Evolutionary conservation across 2,888 invertebrate genomes (phyloP).

Genomic region (Chorisops tibialis): DNA sequence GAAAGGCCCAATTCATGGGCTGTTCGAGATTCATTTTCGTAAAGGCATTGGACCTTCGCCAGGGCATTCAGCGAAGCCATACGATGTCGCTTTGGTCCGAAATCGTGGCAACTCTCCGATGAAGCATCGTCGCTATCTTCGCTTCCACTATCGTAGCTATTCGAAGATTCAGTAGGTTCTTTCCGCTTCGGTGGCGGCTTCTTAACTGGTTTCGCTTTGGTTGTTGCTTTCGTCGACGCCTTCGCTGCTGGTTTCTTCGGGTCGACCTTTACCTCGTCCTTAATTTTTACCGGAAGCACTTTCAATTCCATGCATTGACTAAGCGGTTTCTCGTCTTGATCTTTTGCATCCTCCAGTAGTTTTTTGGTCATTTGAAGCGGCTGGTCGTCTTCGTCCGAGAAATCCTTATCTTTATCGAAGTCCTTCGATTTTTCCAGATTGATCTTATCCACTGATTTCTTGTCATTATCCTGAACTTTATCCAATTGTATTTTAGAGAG

Average conservation of each 20-base stretch:
- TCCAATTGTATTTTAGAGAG: constrained; percentile 16
- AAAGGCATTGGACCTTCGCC: constrained; percentile 86
- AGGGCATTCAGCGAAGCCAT: constrained; percentile 86
- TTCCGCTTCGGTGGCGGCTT: constrained; percentile 17
- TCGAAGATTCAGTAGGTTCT: background rate
- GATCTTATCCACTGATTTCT: background rate
- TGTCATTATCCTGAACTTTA: background rate
- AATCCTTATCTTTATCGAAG: constrained; percentile 37
- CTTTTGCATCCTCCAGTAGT: constrained; percentile 18
- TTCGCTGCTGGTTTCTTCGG: constrained; percentile 26
- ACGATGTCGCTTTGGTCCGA: constrained; percentile 75
- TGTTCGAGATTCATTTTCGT: constrained; percentile 80
- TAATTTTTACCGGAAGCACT: background rate
- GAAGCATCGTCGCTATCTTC: constrained; percentile 19
- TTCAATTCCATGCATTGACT: no score
- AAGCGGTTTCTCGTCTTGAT: background rate
- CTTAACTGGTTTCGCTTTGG: constrained; percentile 17
- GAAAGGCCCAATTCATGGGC: constrained; percentile 61
- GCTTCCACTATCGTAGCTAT: constrained; percentile 17
- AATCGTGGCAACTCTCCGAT: constrained; percentile 42
- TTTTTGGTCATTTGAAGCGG: constrained; percentile 41
- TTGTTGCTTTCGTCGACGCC: constrained; percentile 9
- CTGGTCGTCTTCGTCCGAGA: constrained; percentile 47
- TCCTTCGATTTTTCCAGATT: constrained; percentile 4
- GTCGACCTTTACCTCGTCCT: constrained; percentile 10